Evolutionary conservation across 2,888 invertebrate species (phyloP).

Genomic region (Unio delphinus): DNA sequence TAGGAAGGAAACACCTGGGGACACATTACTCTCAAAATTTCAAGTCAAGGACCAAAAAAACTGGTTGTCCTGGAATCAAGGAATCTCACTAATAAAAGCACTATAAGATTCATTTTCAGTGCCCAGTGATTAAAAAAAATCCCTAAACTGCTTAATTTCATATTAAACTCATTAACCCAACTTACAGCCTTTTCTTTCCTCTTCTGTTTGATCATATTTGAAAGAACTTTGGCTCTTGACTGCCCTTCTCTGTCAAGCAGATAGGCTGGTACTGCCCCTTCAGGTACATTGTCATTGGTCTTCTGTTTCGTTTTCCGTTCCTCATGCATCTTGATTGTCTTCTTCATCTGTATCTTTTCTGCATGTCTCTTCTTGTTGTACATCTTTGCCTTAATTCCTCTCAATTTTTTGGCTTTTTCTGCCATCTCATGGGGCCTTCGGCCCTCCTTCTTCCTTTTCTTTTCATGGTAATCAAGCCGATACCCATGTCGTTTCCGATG

Average conservation of each 20-base stretch:
- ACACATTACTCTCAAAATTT: too few relatives aligned
- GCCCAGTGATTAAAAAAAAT: neutral
- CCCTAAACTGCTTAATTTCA: neutral
- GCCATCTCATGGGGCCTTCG: conserved; percentile 93
- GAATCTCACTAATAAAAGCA: neutral
- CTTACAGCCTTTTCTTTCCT: conserved; percentile 94
- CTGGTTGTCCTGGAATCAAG: too few relatives aligned
- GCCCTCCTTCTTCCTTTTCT: conserved; percentile 94
- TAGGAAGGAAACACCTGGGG: too few relatives aligned
- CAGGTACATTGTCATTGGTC: conserved; percentile 79
- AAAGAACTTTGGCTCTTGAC: conserved; percentile 92
- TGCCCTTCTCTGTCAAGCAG: conserved; percentile 97
- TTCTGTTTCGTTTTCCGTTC: conserved; percentile 91
- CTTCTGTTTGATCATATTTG: conserved; percentile 99
- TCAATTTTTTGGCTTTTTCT: conserved; percentile 89
- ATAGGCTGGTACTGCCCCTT: conserved; percentile 95
- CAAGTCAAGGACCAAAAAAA: too few relatives aligned
- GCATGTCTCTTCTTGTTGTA: conserved; percentile 96
- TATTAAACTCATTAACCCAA: conserved; percentile 2
- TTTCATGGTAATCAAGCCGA: conserved; percentile 97
- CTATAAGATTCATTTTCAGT: neutral
- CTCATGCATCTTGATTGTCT: conserved; percentile 97
- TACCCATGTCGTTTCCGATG: conserved; percentile 96
- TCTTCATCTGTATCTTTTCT: conserved; percentile 99
- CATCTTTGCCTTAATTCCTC: conserved; percentile 97